phyloP scores from a whole-genome alignment of 2,113 vertebrate species.

The Alouatta palliata region DNA sequence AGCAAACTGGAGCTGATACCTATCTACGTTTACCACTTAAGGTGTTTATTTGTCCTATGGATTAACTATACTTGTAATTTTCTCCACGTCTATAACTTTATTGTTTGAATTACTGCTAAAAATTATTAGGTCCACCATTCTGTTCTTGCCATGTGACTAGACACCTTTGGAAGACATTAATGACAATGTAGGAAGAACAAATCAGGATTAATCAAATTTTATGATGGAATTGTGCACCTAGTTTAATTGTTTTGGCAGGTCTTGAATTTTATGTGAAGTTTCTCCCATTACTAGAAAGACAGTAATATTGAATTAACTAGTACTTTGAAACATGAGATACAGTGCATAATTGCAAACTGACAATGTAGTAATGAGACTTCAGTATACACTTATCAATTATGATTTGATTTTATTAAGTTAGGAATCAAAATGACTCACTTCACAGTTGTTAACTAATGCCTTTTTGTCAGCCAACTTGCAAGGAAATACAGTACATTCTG shows the following conservation, averaged over 20 bases:
- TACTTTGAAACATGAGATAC: background rate
- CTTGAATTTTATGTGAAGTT: constrained; percentile 1
- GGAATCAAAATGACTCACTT: background rate
- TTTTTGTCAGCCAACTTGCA: background rate
- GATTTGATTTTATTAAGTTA: background rate
- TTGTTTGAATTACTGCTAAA: background rate
- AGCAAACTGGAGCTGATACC: background rate
- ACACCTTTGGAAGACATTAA: background rate
- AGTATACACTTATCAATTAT: background rate
- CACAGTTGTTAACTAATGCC: background rate
- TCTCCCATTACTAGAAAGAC: background rate
- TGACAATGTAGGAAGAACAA: background rate
- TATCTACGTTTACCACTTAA: background rate
- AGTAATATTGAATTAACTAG: background rate
- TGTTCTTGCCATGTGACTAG: background rate
- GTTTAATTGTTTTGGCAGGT: background rate
- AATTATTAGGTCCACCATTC: background rate
- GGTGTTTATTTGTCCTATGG: background rate
- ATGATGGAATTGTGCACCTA: background rate
- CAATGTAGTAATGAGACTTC: background rate
- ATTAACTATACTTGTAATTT: background rate
- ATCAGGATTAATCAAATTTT: background rate
- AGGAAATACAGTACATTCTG: background rate
- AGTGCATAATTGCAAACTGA: background rate
- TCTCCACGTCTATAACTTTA: background rate